Percentiles rank a stretch among this genome's conserved stretches.
These are phyloP conservation scores for Sepiola atlantica DNA, from an alignment of 2,888 invertebrate species.

Conservation along the genomic window DNA sequence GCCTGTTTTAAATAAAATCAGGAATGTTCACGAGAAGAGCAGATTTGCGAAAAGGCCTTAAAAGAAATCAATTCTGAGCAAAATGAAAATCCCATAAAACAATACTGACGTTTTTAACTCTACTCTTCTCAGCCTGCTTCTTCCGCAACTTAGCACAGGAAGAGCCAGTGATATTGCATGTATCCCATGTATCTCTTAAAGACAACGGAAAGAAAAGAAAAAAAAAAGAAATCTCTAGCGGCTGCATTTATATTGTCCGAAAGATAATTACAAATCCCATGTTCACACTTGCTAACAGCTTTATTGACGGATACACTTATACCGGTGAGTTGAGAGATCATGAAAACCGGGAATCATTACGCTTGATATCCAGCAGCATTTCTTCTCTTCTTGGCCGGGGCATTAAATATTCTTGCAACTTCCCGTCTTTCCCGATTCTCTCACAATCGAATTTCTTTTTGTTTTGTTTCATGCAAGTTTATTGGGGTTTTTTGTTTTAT, in stretches of 20 bases:
- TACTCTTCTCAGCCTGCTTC: not conserved
- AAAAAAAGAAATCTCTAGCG: not conserved
- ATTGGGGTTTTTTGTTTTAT: not conserved
- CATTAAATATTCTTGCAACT: not conserved
- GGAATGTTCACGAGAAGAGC: not conserved
- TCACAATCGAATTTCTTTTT: not conserved
- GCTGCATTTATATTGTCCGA: not conserved
- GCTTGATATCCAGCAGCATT: not conserved
- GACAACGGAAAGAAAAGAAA: not conserved
- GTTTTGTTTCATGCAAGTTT: not conserved
- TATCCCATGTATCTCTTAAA: not conserved
- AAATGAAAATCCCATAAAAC: not conserved
- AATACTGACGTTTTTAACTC: not conserved
- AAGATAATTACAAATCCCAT: conserved; percentile 23
- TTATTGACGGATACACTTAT: conserved; percentile 10
- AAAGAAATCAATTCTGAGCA: not conserved
- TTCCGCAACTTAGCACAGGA: not conserved
- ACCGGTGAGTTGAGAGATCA: not conserved
- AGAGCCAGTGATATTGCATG: not conserved
- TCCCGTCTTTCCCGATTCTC: not conserved
- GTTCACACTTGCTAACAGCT: not conserved
- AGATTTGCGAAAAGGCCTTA: not conserved
- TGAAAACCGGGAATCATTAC: not conserved
- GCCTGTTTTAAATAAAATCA: not conserved
- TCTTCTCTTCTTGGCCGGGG: not conserved